Percentiles rank a stretch among this genome's conserved stretches.
These are phyloP conservation scores for Bicyclus anynana DNA, from an alignment of 1,140 invertebrate genomes.

Conservation along the genomic window DNA sequence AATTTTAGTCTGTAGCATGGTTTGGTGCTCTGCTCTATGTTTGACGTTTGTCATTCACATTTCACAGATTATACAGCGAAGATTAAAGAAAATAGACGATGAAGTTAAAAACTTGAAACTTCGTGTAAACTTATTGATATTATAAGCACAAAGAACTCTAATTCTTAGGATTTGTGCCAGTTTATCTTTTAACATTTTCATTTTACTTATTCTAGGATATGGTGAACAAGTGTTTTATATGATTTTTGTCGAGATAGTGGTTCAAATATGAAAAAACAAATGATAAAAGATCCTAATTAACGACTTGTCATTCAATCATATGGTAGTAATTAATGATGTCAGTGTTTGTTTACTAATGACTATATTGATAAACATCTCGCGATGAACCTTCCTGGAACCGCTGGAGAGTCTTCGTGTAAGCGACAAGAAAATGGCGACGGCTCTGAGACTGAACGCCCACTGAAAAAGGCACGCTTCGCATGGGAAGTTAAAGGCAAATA, in stretches of 20 bases:
- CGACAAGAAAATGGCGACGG: conserved; percentile 74
- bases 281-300: conserved; percentile 48
- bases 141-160: conserved; percentile 9
- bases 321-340: conserved; percentile 72
- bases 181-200: neutral
- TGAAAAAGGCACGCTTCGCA: conserved; percentile 78
- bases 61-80: neutral
- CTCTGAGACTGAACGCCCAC: conserved; percentile 63
- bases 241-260: neutral
- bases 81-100: neutral
- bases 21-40: no score
- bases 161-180: conserved; percentile 1
- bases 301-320: conserved; percentile 72
- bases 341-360: conserved; percentile 73
- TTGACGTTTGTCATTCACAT: no score
- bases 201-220: neutral
- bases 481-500: conserved; percentile 82
- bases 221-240: neutral
- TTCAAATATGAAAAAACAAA: conserved; percentile 13
- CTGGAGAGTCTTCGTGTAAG: conserved; percentile 66
- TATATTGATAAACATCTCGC: conserved; percentile 39
- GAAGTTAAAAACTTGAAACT: neutral
- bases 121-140: neutral
- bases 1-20: no score
- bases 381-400: conserved; percentile 58